Percentiles rank a stretch among this genome's conserved stretches.
Evolutionary conservation across 2,797 vertebrate species (phyloP).

Genomic region (Kryptolebias ocellatus): DNA sequence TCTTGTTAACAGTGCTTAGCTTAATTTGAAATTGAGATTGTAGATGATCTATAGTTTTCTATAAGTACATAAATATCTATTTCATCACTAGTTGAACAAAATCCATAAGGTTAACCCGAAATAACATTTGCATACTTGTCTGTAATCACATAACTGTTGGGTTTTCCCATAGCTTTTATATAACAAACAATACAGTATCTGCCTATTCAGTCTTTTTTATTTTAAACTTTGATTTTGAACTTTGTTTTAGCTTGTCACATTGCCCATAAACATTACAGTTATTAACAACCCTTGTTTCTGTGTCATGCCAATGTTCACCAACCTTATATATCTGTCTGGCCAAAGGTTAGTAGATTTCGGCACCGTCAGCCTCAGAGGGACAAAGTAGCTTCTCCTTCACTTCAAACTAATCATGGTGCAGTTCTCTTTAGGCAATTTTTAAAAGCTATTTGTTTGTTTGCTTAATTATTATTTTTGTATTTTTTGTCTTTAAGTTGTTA

Average conservation of each 20-base stretch:
- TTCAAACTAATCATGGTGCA: constrained; percentile 17
- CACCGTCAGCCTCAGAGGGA: constrained; percentile 52
- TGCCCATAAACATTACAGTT: constrained; percentile 16
- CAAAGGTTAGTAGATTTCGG: constrained; percentile 59
- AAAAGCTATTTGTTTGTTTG: neutral
- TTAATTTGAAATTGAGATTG: neutral
- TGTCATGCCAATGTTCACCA: constrained; percentile 39
- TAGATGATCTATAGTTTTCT: neutral
- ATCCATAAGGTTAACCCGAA: constrained; percentile 1
- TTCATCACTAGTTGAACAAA: neutral
- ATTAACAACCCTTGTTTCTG: constrained; percentile 32
- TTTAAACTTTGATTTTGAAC: constrained; percentile 29
- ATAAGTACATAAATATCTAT: neutral
- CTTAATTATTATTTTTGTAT: too few relatives aligned
- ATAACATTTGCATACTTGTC: constrained; percentile 8
- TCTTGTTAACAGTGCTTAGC: neutral
- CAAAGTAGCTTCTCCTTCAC: constrained; percentile 53
- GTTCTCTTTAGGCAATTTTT: neutral
- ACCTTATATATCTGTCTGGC: constrained; percentile 33
- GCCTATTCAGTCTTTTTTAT: constrained; percentile 22
- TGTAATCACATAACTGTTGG: constrained; percentile 12
- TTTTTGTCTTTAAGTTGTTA: too few relatives aligned
- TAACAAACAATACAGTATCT: neutral
- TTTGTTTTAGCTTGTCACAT: constrained; percentile 16
- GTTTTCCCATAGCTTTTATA: constrained; percentile 1